phyloP scores from a whole-genome alignment of 2,888 invertebrate genomes.

The Nymphalis urticae region DNA sequence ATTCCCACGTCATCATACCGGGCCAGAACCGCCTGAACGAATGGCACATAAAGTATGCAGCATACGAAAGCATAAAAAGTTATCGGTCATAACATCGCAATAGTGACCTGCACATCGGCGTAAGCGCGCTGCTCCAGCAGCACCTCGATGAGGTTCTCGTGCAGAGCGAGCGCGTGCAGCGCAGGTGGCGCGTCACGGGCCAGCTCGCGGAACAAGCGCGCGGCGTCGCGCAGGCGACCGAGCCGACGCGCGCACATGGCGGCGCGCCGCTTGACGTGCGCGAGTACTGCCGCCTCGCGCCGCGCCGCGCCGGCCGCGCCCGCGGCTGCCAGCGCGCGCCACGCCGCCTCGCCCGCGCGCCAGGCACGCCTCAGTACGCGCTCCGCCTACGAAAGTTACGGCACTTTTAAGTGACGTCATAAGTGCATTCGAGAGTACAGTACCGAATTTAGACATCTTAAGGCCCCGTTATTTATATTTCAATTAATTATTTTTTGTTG shows the following conservation, averaged over 20 bases:
- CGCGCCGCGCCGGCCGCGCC: conserved; percentile 91
- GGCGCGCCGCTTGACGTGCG: conserved; percentile 95
- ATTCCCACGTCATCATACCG: conserved; percentile 93
- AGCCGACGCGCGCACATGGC: conserved; percentile 99
- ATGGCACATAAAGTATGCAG: background rate
- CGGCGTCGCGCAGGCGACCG: conserved; percentile 96
- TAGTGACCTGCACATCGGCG: conserved; percentile 93
- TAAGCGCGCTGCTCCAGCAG: conserved; percentile 97
- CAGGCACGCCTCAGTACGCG: conserved; percentile 87
- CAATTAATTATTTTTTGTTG: too few relatives aligned
- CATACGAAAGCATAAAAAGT: too few relatives aligned
- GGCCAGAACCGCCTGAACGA: conserved; percentile 60
- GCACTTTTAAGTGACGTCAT: too few relatives aligned
- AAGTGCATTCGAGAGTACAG: too few relatives aligned
- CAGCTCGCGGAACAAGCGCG: conserved; percentile 97
- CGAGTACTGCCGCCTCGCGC: conserved; percentile 96
- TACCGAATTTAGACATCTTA: too few relatives aligned
- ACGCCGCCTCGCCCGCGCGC: conserved; percentile 95
- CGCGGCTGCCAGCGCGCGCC: conserved; percentile 93
- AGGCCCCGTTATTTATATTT: too few relatives aligned
- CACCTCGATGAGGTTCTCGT: conserved; percentile 97
- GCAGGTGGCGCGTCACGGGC: conserved; percentile 98
- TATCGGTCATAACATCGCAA: background rate
- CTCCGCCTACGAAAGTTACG: conserved; percentile 49
- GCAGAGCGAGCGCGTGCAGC: conserved; percentile 93